Evolutionary conservation across 30 jellyfish, hydroid and myxozoan species (phyloP), one percentile per base, ranked within the genome.

Genomic region (Pseudorhiza aurosa): DNA sequence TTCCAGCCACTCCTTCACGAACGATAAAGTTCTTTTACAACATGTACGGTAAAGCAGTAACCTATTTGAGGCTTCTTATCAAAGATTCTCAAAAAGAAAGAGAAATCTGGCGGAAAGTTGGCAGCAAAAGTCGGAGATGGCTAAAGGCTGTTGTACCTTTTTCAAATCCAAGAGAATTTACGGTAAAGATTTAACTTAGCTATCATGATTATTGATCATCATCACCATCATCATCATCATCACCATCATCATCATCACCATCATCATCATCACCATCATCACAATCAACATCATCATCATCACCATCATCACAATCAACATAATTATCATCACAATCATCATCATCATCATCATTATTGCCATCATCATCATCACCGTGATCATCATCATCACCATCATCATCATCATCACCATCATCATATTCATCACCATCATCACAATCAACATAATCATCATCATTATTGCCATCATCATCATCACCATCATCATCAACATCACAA

Each of bases 1-100:
- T 64, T 35, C 77, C 77, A 31, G 77, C 77, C 2, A 64, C 77
- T 10, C 77, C 77, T 35, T 39, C 18, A 42, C 32, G 77, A 26
- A 64, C 77, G 21, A 32, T 64, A 31, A 64, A 64, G 58, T 64
- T 64, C 39, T 64, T 64, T 33, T 64, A 64, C 40, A 31, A 22
- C 60, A 64, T 64, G 77, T n/a, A 9, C 57, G 77, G 77, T 18
- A 35, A 4, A 1, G 77, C 77, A 64, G 77, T 33, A 6, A 64
- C 77, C 15, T 35, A 1, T 40, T 27, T 64, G 37, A 42, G 77
- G 55, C 58, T 64, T 1, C 77, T 64, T 32, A 17, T 64, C 77
- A 64, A 64, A 4, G 77, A 64, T 35, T 11, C 49, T 8, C 27
- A 17, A 0, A 35, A 33, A 12, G 77, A 64, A n/a, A 12, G 77